Conservation (phyloP, 92 coral and sea anemone species). For the Chrysogorgia sp. region DNA sequence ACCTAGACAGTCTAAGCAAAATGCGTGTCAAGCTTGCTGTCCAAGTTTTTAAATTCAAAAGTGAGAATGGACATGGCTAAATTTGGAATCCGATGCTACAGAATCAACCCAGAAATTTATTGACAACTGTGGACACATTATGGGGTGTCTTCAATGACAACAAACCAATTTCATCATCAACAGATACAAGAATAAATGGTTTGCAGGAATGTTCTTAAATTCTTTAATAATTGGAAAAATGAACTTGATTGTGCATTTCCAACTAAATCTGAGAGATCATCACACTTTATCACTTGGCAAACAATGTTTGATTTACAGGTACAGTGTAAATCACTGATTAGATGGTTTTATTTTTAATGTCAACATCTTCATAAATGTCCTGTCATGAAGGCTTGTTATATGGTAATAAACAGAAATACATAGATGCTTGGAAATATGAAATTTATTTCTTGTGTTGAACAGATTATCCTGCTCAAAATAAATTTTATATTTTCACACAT, state of each 20-base stretch:
- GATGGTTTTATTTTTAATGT: no score
- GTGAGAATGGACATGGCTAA: no score
- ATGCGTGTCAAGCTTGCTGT: conserved; percentile 54
- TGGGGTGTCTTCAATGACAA: conserved; percentile 43
- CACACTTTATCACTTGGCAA: conserved; percentile 55
- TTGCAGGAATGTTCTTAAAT: conserved; percentile 40
- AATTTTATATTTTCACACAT: no score
- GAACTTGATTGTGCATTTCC: conserved; percentile 22
- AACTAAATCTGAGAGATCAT: conserved; percentile 45
- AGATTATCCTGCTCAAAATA: no score
- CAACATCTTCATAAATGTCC: no score
- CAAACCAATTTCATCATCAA: conserved; percentile 44
- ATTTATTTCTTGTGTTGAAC: neutral
- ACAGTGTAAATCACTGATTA: neutral
- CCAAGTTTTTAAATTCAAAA: no score
- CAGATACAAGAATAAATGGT: conserved; percentile 29
- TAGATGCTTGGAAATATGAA: no score
- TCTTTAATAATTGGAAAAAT: conserved; percentile 46
- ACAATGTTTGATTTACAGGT: conserved; percentile 59
- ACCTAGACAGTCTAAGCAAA: conserved; percentile 38
- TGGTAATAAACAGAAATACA: neutral
- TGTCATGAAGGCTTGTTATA: no score
- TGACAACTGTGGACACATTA: conserved; percentile 25
- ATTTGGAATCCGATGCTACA: no score
- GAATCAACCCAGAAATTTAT: conserved; percentile 38